phyloP scores from a whole-genome alignment of 2,797 vertebrate species.

The Microtus californicus region DNA sequence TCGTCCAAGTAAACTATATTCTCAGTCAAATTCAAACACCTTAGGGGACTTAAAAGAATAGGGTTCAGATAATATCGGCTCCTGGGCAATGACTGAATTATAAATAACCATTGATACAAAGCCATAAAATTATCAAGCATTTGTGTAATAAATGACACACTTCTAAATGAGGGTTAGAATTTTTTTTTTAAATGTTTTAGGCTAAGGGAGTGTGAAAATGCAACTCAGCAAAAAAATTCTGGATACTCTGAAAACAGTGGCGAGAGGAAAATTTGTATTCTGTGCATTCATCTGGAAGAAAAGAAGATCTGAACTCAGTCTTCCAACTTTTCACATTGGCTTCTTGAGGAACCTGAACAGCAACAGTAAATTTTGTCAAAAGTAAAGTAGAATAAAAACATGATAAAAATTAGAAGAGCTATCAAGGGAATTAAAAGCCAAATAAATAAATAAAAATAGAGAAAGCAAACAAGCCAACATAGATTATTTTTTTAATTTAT shows the following conservation, averaged over 20 bases:
- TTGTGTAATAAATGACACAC: not conserved
- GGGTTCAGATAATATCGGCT: not conserved
- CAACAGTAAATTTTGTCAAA: not conserved
- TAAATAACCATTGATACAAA: too few species aligned
- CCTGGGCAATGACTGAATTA: not conserved
- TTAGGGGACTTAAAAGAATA: not conserved
- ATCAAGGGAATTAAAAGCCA: not conserved
- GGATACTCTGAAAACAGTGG: not conserved
- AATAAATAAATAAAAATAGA: not conserved
- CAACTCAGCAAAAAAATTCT: not conserved
- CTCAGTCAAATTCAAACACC: not conserved
- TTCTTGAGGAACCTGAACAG: not conserved
- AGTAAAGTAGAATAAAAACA: not conserved
- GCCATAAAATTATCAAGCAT: not conserved
- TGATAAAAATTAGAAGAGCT: not conserved
- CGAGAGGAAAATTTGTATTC: not conserved
- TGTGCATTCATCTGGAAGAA: not conserved
- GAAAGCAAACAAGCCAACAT: not conserved
- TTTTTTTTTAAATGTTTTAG: not conserved
- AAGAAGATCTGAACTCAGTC: not conserved
- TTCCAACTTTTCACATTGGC: not conserved
- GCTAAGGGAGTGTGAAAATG: not conserved
- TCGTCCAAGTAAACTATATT: not conserved
- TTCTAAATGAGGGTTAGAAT: not conserved
- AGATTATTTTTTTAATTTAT: too few species aligned